Evolutionary conservation across 2,113 vertebrate species (phyloP).

Genomic region (Plestiodon gilberti): DNA sequence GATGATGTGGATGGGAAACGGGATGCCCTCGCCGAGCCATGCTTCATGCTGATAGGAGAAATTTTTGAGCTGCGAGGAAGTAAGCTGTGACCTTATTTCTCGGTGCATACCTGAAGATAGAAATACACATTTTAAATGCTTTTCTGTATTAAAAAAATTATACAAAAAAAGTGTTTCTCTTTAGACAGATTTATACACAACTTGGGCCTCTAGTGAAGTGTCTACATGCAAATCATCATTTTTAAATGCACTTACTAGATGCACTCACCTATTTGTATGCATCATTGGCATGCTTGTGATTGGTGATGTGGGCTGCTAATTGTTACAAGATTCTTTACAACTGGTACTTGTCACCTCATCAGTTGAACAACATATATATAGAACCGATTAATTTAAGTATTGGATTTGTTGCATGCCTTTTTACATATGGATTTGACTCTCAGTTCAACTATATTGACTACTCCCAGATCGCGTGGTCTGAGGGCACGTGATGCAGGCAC

Average conservation of each 20-base stretch:
- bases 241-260: background rate
- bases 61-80: slow-evolving; percentile 99
- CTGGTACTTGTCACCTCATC: background rate
- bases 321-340: background rate
- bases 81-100: slow-evolving; percentile 74
- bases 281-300: background rate
- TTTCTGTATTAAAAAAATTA: too few relatives aligned
- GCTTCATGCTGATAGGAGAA: slow-evolving; percentile 98
- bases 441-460: too few relatives aligned
- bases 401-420: too few relatives aligned
- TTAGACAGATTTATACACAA: too few relatives aligned
- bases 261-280: background rate
- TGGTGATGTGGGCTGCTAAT: background rate
- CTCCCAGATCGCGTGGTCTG: too few relatives aligned
- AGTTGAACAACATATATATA: background rate
- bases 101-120: background rate
- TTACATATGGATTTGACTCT: too few relatives aligned
- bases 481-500: too few relatives aligned
- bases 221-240: background rate
- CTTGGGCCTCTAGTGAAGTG: background rate
- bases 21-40: slow-evolving; percentile 93
- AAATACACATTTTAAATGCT: background rate
- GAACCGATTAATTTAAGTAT: background rate
- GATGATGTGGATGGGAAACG: slow-evolving; percentile 91
- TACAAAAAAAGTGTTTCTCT: background rate